phyloP scores from a whole-genome alignment of 2,888 invertebrate species.

The Lycia hirtaria region DNA sequence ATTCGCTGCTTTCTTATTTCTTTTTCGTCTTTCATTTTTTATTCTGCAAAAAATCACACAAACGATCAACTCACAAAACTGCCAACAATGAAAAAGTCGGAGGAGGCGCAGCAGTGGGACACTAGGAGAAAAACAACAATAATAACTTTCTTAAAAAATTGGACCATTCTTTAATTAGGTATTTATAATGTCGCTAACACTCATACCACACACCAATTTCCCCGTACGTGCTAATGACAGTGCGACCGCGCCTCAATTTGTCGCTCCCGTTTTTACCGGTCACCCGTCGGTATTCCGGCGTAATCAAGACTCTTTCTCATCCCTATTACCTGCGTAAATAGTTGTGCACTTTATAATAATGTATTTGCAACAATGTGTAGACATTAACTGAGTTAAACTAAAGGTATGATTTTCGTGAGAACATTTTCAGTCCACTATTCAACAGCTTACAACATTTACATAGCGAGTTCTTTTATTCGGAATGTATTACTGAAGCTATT shows the following conservation, averaged over 20 bases:
- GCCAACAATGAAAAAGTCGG: too few relatives aligned
- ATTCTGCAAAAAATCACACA: too few relatives aligned
- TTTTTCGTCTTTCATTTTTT: too few relatives aligned
- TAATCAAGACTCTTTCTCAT: conserved; percentile 65
- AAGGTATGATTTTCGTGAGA: neutral
- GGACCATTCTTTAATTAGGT: too few relatives aligned
- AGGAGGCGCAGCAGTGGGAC: too few relatives aligned
- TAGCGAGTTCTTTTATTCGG: too few relatives aligned
- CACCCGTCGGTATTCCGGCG: conserved; percentile 57
- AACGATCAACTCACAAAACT: too few relatives aligned
- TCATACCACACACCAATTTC: conserved; percentile 50
- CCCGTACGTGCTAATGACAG: conserved; percentile 63
- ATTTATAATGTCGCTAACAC: conserved; percentile 33
- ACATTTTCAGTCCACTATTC: neutral
- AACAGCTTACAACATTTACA: too few relatives aligned
- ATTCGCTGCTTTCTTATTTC: too few relatives aligned
- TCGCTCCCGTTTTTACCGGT: conserved; percentile 65
- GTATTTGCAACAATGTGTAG: conserved; percentile 20
- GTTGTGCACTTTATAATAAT: conserved; percentile 13
- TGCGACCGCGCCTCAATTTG: conserved; percentile 61
- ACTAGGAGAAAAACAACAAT: too few relatives aligned
- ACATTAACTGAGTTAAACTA: neutral
- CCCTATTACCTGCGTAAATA: conserved; percentile 30
- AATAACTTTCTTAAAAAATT: too few relatives aligned
- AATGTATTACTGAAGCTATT: too few relatives aligned